Conservation (phyloP, 1,140 invertebrate species). For the Zaprionus davidi region DNA sequence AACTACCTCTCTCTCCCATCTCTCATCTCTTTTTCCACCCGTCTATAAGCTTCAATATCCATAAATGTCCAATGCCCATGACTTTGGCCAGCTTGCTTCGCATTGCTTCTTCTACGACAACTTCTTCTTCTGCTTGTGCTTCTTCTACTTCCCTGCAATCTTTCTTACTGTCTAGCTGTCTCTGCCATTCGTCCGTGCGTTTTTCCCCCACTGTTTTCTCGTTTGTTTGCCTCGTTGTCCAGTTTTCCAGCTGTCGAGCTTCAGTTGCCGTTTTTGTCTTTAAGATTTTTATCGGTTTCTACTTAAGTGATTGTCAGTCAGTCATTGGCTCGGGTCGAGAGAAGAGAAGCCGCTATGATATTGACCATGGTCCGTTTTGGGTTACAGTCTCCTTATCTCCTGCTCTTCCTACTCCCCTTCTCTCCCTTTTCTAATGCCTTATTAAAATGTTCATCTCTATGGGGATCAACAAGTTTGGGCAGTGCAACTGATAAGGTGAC, state of each 20-base stretch:
- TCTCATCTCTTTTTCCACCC: neutral
- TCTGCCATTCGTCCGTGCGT: slow-evolving; percentile 23
- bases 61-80: slow-evolving; percentile 81
- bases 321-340: slow-evolving; percentile 56
- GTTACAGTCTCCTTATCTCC: neutral
- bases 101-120: slow-evolving; percentile 38
- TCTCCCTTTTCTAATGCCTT: slow-evolving; percentile 29
- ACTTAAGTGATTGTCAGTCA: slow-evolving; percentile 83
- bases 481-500: slow-evolving; percentile 34
- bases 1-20: neutral
- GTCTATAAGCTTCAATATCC: slow-evolving; percentile 81
- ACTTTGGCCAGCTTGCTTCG: slow-evolving; percentile 59
- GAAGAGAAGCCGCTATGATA: slow-evolving; percentile 31
- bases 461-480: slow-evolving; percentile 22
- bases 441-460: slow-evolving; percentile 40
- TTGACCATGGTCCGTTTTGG: slow-evolving; percentile 28
- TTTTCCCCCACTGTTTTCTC: slow-evolving; percentile 23
- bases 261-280: slow-evolving; percentile 45
- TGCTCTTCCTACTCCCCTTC: no score
- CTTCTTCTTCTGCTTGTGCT: slow-evolving; percentile 33
- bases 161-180: neutral
- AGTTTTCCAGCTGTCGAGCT: slow-evolving; percentile 30
- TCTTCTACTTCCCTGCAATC: slow-evolving; percentile 1
- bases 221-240: slow-evolving; percentile 16
- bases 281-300: slow-evolving; percentile 82